These are phyloP conservation scores for Barypeithes pellucidus DNA, from an alignment of 2,888 invertebrate genomes.

Conservation along the genomic window DNA sequence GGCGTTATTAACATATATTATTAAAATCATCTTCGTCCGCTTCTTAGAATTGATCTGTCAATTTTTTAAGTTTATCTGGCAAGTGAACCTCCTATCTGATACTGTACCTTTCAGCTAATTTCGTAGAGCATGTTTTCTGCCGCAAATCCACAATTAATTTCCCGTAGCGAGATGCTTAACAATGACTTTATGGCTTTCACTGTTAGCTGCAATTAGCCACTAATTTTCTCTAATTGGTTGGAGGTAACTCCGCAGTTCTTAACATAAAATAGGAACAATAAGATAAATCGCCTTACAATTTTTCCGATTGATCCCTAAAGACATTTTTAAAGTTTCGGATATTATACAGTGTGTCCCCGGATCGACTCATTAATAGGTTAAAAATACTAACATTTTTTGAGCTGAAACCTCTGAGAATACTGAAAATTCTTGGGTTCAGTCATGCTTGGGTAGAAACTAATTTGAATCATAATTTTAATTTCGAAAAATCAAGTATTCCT, in stretches of 20 bases:
- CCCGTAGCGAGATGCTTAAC: constrained; percentile 35
- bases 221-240: constrained; percentile 34
- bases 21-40: no score
- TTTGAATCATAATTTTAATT: no score
- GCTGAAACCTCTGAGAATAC: no score
- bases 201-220: constrained; percentile 39
- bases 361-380: no score
- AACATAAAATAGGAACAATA: constrained; percentile 10
- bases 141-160: constrained; percentile 38
- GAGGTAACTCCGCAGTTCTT: constrained; percentile 33
- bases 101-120: constrained; percentile 3
- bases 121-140: constrained; percentile 10
- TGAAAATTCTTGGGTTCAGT: no score
- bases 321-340: neutral
- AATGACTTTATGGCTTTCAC: constrained; percentile 39
- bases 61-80: no score
- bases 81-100: neutral
- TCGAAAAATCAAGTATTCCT: no score
- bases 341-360: no score
- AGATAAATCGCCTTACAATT: constrained; percentile 22
- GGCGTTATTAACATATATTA: no score
- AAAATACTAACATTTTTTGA: no score
- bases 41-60: no score
- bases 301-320: constrained; percentile 1
- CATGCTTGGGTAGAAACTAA: no score